Evolutionary conservation across 2,113 vertebrate genomes (phyloP).

Genomic region (Protobothrops flavoviridis): DNA sequence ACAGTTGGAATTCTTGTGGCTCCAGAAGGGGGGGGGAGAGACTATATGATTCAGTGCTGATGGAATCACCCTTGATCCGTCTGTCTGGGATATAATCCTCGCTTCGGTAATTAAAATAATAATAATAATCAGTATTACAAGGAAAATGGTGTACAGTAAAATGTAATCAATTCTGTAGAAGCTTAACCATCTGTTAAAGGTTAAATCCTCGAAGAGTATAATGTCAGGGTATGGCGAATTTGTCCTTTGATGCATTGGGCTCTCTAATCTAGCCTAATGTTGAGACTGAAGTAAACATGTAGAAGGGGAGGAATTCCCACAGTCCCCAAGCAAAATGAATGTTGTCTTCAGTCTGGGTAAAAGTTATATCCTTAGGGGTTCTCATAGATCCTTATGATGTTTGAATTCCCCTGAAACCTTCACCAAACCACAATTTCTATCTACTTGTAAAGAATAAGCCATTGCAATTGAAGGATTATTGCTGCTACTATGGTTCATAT

Average conservation of each 20-base stretch:
- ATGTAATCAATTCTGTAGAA: constrained; percentile 89
- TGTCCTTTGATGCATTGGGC: constrained; percentile 58
- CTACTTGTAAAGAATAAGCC: neutral
- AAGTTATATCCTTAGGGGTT: neutral
- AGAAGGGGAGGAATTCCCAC: neutral
- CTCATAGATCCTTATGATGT: neutral
- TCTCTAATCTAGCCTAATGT: constrained; percentile 59
- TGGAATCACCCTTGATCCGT: constrained; percentile 79
- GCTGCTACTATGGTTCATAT: neutral
- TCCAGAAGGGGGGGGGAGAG: neutral
- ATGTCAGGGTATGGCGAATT: constrained; percentile 76
- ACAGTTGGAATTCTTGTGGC: neutral
- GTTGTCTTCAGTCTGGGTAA: neutral
- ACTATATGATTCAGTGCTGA: constrained; percentile 69
- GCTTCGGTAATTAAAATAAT: constrained; percentile 90
- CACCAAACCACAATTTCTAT: neutral
- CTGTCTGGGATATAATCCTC: constrained; percentile 85
- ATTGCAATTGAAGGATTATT: neutral
- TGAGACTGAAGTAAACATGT: constrained; percentile 37
- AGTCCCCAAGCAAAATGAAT: neutral
- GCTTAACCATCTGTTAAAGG: constrained; percentile 96
- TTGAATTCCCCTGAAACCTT: neutral
- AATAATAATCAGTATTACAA: constrained; percentile 72
- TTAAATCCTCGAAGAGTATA: constrained; percentile 84
- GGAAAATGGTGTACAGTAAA: constrained; percentile 82